Evolutionary conservation across 92 coral and sea anemone species (phyloP), one percentile per base, ranked within the genome.

Genomic region (Porites cylindrica): DNA sequence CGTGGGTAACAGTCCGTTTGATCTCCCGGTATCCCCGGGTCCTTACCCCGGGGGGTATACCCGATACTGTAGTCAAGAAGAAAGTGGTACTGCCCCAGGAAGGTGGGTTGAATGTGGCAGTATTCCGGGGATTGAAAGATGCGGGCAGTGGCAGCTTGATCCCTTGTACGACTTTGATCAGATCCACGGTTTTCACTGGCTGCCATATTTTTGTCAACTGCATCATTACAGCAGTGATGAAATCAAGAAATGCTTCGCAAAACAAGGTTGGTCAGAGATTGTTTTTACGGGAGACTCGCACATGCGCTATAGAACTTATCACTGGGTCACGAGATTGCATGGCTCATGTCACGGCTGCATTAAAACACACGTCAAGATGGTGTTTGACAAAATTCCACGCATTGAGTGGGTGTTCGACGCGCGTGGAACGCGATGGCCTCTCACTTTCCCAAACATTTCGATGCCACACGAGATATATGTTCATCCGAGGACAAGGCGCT

Each of bases 261-360:
- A 89, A 80, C 94, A 93, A 53, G 97, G 95, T 32, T 97, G 98
- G 98, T 93, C 93, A 8, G 94, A 81, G 80, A 94, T 97, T 67
- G 96, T 96, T 43, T 97, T 97, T 77, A 97, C 99, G 10, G 99
- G 99, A n/a, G 99, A 97, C 88, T 97, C 99, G 51, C 99, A 97
- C 89, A 93, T 96, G 92, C 96, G 99, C 14, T 97, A 95, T 76
- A 93, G 99, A 47, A 93, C 99, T 0, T 97, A 97, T 73, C 99
- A 97, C 87, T 97, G 99, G 99, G 99, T 93, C 11, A 97, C 99
- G 10, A 76, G 98, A 47, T 92, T 97, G 4, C 91, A 97, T 77
- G 99, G 99, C 67, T 88, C 94, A 16, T 97, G 99, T 77, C 88
- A 89, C 56, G 96, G 97, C 32, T 97, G 99, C 75, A 90, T 91